Evolutionary conservation across 1,140 invertebrate species (phyloP), one percentile per base, ranked within the genome.

Genomic region (Olivierus martensii): DNA sequence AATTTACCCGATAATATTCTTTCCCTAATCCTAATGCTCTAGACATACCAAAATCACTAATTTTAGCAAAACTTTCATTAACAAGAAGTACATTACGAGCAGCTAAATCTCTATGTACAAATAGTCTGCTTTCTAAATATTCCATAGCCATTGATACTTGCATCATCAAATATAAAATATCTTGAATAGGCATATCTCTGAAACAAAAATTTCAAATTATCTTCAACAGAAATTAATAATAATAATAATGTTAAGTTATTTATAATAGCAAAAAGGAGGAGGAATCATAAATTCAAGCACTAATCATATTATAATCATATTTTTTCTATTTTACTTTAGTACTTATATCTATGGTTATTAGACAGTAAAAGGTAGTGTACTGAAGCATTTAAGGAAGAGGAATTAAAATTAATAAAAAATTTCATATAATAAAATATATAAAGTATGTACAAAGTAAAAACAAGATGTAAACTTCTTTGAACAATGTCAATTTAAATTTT

Each of bases 141-240:
- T 61, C 62, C 73, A 75, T 74, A 41, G 70, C 73, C 52, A 67
- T 65, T 53, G 70, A 67, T 15, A 75, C 69, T 62, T 75, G 73
- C 36, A 67, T 59, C 51, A 65, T 62, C 17, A 65, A 45, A 11
- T 49, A 15, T 18, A 63, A 34, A 34, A 64, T 60, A 38, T 59
- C 58, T 19, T 39, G 46, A 34, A 57, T 34, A 28, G 55, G 28
- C 14, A 57, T 54, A 11, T 59, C 56, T 28, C 60, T 60, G 43
- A 19, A 52, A 53, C 14, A 39, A 42, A 45, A 41, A 59, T 28
- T 10, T n/a, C 5, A n/a, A 41, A 18, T 45, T 15, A n/a, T n/a
- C 5, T 14, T 17, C 1, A 9, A 38, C n/a, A 11, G 10, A 38
- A 1, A 38, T 2, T n/a, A n/a, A n/a, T 41, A n/a, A 41, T 41